Base-by-base conservation (phyloP, 2,797 vertebrate genomes). In the Spheniscus humboldti region DNA sequence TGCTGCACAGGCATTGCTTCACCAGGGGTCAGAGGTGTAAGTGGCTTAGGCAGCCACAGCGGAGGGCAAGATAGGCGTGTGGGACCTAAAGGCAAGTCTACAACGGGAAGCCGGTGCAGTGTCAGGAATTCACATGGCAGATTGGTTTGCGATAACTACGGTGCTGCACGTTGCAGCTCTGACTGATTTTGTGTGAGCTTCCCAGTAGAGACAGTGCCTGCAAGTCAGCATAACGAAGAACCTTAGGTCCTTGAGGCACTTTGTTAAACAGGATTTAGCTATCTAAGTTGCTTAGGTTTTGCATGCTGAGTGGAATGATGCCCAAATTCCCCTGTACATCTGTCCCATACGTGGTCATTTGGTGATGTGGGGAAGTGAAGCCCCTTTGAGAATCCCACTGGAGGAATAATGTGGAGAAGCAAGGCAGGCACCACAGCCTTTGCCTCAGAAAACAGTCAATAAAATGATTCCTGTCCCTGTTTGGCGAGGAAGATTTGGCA, bases 281-380 rank as follows among this genome's bases (percentile, higher is more conserved):
- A 12, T 28, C 64, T 18, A 31, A 25, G 16, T 47, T 37, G 20
- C 55, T 83, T 18, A 30, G 15, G 10, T 27, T 73, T 69, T 31
- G 18, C 18, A 27, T 39, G 22, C 18, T 56, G 63, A 28, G 10
- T 31, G 39, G 37, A 66, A 43, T 2, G 5, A 60, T 20, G 27
- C n/a, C n/a, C 45, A 19, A 22, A 76, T 69, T n/a, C n/a, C 23
- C 18, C 48, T 39, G 5, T 16, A 20, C 14, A 55, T 11, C n/a
- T 62, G 11, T 24, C 53, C 30, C 15, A 5, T 17, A 5, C 0
- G 0, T 2, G 6, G 7, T 22, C 7, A 20, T 60, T 45, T 1
- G 7, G 43, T 39, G 16, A 10, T 25, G 33, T 23, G 39, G 41
- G 23, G 50, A 47, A 41, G 59, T 4, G 14, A 53, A 79, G 41